phyloP scores from a whole-genome alignment of 2,888 invertebrate species.

The Leptarthrus brevirostris region DNA sequence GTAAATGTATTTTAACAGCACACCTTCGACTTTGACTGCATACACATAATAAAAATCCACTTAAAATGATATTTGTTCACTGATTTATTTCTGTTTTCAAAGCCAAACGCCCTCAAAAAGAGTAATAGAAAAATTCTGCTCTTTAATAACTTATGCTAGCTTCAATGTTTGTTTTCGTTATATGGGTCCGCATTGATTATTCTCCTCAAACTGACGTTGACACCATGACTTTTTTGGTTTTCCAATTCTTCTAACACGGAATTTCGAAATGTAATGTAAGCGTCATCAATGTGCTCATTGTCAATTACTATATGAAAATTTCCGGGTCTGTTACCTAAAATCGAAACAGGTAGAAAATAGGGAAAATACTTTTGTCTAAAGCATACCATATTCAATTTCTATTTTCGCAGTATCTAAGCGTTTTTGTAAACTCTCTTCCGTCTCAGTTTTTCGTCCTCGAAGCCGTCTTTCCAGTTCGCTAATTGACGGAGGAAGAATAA shows the following conservation, averaged over 20 bases:
- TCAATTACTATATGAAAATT: conserved; percentile 87
- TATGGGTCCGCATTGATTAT: too few relatives aligned
- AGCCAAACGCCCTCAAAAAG: too few relatives aligned
- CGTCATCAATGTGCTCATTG: conserved; percentile 84
- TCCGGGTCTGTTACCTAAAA: conserved; percentile 72
- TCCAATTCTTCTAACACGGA: conserved; percentile 75
- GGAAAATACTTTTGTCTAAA: conserved; percentile 49
- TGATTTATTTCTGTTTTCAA: too few relatives aligned
- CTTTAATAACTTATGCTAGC: too few relatives aligned
- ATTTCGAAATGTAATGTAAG: conserved; percentile 79
- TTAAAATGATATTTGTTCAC: too few relatives aligned
- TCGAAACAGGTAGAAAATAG: too few relatives aligned
- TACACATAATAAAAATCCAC: too few relatives aligned
- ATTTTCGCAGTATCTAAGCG: conserved; percentile 81
- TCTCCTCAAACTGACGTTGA: conserved; percentile 15
- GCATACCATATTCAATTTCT: conserved; percentile 86
- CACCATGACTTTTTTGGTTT: conserved; percentile 68
- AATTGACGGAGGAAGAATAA: conserved; percentile 92
- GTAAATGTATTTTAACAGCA: too few relatives aligned
- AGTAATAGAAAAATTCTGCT: too few relatives aligned
- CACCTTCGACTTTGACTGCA: too few relatives aligned
- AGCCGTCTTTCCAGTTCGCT: conserved; percentile 80
- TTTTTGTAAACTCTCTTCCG: conserved; percentile 83
- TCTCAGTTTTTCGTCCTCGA: conserved; percentile 87
- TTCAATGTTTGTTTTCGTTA: too few relatives aligned